Base-by-base conservation (phyloP, 2,888 invertebrate species). In the Eristalinus aeneus region DNA sequence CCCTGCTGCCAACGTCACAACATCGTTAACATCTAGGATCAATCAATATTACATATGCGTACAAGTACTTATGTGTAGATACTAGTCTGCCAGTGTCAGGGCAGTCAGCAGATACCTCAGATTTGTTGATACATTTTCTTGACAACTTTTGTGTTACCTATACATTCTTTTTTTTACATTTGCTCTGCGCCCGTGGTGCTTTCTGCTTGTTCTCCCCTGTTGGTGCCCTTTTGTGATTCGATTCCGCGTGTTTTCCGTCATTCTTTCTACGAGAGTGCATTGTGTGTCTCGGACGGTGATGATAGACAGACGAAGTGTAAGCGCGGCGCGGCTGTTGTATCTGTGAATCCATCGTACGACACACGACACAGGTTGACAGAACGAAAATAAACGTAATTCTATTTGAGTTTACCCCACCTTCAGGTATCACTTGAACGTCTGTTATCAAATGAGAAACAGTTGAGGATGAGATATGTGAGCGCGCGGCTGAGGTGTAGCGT, bases 11-110 rank as follows among this genome's bases (percentile, higher is more conserved):
- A 68, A 67, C 79, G 63, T 72, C 75, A 72, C 72, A 27, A 27
- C 61, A 75, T 76, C 85, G 72, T 46, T 46, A 46, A 80, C 76
- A 80, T 85, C 80, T 81, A 85, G 80, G 85, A 85, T 85, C 76
- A 72, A 76, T 85, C 85, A 80, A 85, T 79, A 84, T 84, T 79
- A 75, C 79, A 79, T 79, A 75, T 74, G 84, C 74, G 71, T 84
- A 84, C 79, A 64, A 72, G 68, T 36, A 32, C 53, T 39, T 60
- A 54, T 63, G 32, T 73, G 63, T 63, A 73, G 31, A 58, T 36
- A 34, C 75, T 53, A 32, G 16, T 46, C 8, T 46, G 75, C 39
- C 71, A 82, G 82, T 61, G 78, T 84, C 79, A 83, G 53, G 71
- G 71, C 65, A 76, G 39, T 16, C 71, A 75, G 64, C 69, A 75